A percentile compares a stretch with the other conserved stretches of the same genome.
phyloP scores from a whole-genome alignment of 1,140 invertebrate species.

The Drosophila lacteicornis region DNA sequence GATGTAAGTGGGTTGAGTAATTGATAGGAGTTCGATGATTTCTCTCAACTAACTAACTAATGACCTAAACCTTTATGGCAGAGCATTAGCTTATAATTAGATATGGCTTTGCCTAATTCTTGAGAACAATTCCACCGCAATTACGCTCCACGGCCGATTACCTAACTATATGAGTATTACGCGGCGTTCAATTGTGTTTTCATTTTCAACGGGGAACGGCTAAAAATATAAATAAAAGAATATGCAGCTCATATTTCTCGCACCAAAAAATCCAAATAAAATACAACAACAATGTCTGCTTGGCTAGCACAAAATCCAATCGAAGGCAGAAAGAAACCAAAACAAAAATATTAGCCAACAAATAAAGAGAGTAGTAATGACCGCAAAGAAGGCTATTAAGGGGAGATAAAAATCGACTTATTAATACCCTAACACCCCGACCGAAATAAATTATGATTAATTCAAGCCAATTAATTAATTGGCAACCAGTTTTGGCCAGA shows the following conservation, averaged over 20 bases:
- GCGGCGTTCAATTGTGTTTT: constrained; percentile 58
- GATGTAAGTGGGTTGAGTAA: constrained; percentile 29
- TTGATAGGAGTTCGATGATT: constrained; percentile 5
- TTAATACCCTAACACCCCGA: constrained; percentile 27
- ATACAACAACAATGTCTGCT: constrained; percentile 41
- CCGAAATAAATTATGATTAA: constrained; percentile 7
- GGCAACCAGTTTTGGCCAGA: background rate
- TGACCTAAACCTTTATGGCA: constrained; percentile 4
- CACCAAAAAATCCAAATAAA: constrained; percentile 11
- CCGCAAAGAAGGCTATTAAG: constrained; percentile 31
- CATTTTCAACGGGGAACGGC: constrained; percentile 38
- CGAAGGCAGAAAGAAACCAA: constrained; percentile 37
- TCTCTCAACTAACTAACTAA: background rate
- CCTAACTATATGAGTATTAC: constrained; percentile 45
- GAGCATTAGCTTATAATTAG: constrained; percentile 20
- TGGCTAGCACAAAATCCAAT: constrained; percentile 35
- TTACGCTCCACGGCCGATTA: constrained; percentile 43
- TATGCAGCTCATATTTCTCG: constrained; percentile 69
- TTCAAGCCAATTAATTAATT: constrained; percentile 3
- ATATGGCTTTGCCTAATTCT: constrained; percentile 9
- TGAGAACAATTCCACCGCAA: constrained; percentile 25
- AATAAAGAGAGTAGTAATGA: constrained; percentile 50
- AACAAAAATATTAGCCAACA: constrained; percentile 51
- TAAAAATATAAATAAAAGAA: constrained; percentile 43
- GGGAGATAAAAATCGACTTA: constrained; percentile 10